Conservation (phyloP, 2,113 vertebrate species). For the Sminthopsis crassicaudata region DNA sequence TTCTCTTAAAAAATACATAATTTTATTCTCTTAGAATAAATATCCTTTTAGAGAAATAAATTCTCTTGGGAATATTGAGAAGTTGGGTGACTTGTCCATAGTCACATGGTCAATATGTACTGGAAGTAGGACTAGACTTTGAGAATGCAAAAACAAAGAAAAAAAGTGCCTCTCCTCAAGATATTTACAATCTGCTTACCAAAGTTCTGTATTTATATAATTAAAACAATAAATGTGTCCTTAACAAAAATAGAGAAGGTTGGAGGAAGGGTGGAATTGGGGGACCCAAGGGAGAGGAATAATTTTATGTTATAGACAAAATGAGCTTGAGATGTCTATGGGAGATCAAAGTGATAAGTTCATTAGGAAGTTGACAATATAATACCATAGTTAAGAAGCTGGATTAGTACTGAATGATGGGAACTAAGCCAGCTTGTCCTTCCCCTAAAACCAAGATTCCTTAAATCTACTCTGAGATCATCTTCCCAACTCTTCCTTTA, state of each 20-base stretch:
- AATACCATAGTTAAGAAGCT: not conserved
- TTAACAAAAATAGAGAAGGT: not conserved
- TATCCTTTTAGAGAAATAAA: no score
- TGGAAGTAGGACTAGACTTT: not conserved
- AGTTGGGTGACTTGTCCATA: not conserved
- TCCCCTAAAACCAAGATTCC: no score
- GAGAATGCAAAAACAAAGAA: not conserved
- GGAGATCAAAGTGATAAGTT: not conserved
- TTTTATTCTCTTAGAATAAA: not conserved
- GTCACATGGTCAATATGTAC: not conserved
- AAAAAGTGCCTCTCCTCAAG: not conserved
- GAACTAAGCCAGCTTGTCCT: no score
- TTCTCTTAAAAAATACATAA: no score
- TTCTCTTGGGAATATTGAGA: not conserved
- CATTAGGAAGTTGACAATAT: not conserved
- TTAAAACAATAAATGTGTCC: not conserved
- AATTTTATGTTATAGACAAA: not conserved
- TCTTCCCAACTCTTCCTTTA: no score
- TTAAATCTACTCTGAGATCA: no score
- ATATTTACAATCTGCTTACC: not conserved
- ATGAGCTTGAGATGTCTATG: not conserved
- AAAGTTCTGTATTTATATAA: not conserved
- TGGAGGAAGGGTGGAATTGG: not conserved
- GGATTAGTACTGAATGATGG: not conserved
- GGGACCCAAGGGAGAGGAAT: not conserved